Conservation (phyloP, 2,888 invertebrate genomes). For the Apamea sordens region DNA sequence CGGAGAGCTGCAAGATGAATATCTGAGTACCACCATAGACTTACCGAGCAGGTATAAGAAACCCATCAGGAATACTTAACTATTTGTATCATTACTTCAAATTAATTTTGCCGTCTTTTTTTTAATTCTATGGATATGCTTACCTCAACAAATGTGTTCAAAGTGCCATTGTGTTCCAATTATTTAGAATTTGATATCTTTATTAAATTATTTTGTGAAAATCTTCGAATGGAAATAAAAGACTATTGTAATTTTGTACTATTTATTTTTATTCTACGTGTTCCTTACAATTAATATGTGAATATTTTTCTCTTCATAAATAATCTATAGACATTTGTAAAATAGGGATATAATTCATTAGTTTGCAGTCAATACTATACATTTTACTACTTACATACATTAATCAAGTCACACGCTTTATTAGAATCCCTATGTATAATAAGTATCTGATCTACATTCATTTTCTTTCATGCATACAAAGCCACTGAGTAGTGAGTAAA, state of each 20-base stretch:
- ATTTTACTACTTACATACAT: constrained; percentile 46
- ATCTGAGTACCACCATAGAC: constrained; percentile 76
- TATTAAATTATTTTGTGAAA: constrained; percentile 46
- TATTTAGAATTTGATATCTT: constrained; percentile 6
- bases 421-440: constrained; percentile 15
- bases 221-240: constrained; percentile 44
- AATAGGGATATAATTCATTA: constrained; percentile 46
- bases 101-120: not conserved
- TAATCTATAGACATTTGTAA: constrained; percentile 35
- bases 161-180: not conserved
- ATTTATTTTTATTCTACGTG: constrained; percentile 57
- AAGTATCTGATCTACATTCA: constrained; percentile 24
- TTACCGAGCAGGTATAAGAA: constrained; percentile 71
- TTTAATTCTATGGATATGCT: not conserved
- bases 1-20: constrained; percentile 72
- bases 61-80: constrained; percentile 48
- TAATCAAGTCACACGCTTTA: constrained; percentile 13
- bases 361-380: constrained; percentile 50
- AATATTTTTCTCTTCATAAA: constrained; percentile 28
- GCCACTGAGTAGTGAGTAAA: constrained; percentile 24
- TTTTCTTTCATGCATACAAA: constrained; percentile 35
- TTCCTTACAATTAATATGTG: constrained; percentile 34
- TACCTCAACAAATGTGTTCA: constrained; percentile 23
- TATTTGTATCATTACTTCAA: not conserved
- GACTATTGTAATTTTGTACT: constrained; percentile 16